phyloP scores from a whole-genome alignment of 1,140 invertebrate genomes.

The Lepidotrigona ventralis region DNA sequence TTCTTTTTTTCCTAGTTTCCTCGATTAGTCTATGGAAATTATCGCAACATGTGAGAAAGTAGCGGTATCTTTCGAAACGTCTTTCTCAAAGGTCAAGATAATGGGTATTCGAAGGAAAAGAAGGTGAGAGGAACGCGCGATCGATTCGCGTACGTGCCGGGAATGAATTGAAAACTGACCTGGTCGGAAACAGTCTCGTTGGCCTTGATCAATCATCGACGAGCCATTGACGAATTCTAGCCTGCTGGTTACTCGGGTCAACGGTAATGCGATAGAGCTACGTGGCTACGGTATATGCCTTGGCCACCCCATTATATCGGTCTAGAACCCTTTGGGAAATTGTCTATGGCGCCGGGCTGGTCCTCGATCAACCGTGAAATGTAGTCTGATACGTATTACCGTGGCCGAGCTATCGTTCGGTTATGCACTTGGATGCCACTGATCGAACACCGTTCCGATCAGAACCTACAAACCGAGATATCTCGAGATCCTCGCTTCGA shows the following conservation, averaged over 20 bases:
- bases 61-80: no score
- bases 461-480: background rate
- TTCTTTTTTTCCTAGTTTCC: no score
- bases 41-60: no score
- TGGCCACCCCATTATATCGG: conserved; percentile 69
- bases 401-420: conserved; percentile 39
- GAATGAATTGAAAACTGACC: conserved; percentile 66
- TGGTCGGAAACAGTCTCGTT: conserved; percentile 12
- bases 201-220: conserved; percentile 25
- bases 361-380: conserved; percentile 75
- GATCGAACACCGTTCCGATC: background rate
- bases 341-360: conserved; percentile 65
- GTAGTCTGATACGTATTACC: conserved; percentile 73
- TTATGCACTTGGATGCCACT: conserved; percentile 23
- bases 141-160: conserved; percentile 58
- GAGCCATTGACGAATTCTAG: conserved; percentile 57
- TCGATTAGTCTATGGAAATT: no score
- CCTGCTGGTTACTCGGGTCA: conserved; percentile 37
- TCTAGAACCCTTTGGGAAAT: conserved; percentile 74
- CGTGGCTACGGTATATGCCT: conserved; percentile 62
- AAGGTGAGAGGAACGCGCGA: conserved; percentile 47
- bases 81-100: background rate
- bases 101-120: background rate
- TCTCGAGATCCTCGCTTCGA: background rate
- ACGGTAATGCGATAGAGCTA: conserved; percentile 64